Evolutionary conservation across 2,888 invertebrate species (phyloP).

Genomic region (Proisotoma minuta): DNA sequence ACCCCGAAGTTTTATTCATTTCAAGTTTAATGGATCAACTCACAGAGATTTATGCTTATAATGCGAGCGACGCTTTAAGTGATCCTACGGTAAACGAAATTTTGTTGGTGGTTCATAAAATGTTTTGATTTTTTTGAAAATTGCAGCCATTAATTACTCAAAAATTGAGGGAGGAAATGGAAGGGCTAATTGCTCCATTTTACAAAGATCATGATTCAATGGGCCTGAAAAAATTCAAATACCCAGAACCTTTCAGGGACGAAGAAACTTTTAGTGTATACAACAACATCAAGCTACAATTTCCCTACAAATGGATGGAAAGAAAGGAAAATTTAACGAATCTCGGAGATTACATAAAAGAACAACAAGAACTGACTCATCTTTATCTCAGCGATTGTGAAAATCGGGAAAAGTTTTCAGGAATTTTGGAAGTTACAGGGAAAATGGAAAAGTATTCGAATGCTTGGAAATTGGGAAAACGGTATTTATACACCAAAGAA

Average conservation of each 20-base stretch:
- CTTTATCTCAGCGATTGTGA: neutral
- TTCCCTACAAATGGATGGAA: neutral
- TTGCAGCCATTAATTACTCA: neutral
- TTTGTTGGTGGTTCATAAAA: no score
- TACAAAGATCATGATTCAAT: no score
- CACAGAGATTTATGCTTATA: neutral
- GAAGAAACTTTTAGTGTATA: no score
- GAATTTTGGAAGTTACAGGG: neutral
- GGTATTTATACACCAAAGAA: neutral
- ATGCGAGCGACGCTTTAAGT: neutral
- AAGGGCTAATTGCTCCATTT: no score
- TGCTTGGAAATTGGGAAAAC: neutral
- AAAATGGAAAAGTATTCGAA: neutral
- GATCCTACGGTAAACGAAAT: neutral
- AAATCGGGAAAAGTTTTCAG: neutral
- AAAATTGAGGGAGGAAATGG: neutral
- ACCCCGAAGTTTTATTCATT: neutral
- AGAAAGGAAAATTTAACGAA: neutral
- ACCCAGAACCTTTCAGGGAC: no score
- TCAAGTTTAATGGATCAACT: neutral
- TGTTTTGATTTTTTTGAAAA: neutral
- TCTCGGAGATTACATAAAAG: neutral
- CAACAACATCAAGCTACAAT: no score
- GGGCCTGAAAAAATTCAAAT: no score
- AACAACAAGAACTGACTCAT: neutral